Evolutionary conservation across 1,140 invertebrate genomes (phyloP).

Genomic region (Popillia japonica): DNA sequence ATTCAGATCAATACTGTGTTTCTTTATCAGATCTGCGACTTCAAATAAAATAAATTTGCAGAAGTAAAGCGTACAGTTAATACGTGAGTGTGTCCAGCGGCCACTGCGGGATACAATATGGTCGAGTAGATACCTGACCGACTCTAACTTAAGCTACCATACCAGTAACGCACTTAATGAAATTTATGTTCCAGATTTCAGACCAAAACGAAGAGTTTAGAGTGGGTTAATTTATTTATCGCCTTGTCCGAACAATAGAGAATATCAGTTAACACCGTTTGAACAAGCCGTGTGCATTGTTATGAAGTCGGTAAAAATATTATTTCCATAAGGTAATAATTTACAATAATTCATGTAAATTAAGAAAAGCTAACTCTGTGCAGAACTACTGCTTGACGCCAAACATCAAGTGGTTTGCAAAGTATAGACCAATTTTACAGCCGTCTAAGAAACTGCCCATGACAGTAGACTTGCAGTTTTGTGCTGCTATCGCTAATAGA

Average conservation of each 20-base stretch:
- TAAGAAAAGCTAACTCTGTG: conserved; percentile 31
- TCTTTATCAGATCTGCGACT: conserved; percentile 52
- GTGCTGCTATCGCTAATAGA: too few species aligned
- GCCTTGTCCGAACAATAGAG: conserved; percentile 51
- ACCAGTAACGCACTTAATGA: conserved; percentile 56
- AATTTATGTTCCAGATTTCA: conserved; percentile 55
- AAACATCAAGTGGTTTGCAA: conserved; percentile 3
- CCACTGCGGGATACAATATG: not conserved
- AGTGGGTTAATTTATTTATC: conserved; percentile 56
- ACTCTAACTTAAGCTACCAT: conserved; percentile 51
- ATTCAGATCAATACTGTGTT: conserved; percentile 54
- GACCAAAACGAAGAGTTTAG: conserved; percentile 50
- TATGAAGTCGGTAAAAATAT: conserved; percentile 39
- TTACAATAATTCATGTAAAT: conserved; percentile 43
- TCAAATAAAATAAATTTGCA: conserved; percentile 54
- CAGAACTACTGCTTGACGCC: not conserved
- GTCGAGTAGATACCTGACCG: conserved; percentile 36
- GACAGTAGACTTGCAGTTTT: not conserved
- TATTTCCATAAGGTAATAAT: conserved; percentile 43
- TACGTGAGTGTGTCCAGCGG: conserved; percentile 22
- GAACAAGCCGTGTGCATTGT: conserved; percentile 43
- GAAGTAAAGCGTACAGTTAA: conserved; percentile 45
- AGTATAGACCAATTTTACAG: not conserved
- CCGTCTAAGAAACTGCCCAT: not conserved
- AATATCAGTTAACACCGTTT: conserved; percentile 54